A percentile compares a stretch with the other conserved stretches of the same genome.
Evolutionary conservation across 2,888 invertebrate genomes (phyloP).

Genomic region (Endomychus coccineus): DNA sequence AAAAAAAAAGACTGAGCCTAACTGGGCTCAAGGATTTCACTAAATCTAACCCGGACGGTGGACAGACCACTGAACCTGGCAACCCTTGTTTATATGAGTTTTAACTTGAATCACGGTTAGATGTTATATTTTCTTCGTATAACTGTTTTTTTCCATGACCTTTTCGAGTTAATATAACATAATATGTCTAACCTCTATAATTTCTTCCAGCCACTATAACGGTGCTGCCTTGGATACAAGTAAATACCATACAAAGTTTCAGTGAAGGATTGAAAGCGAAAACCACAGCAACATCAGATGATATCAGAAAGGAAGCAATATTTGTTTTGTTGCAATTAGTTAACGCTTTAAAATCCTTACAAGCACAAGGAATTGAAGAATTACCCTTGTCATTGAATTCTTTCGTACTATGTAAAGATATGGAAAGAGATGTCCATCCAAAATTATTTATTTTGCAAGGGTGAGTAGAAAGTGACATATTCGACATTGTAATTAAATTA

Average conservation of each 20-base stretch:
- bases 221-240: conserved; percentile 65
- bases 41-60: too few species aligned
- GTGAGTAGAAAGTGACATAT: conserved; percentile 52
- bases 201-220: conserved; percentile 63
- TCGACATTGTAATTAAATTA: too few species aligned
- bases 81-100: too few species aligned
- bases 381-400: conserved; percentile 62
- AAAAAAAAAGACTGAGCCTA: too few species aligned
- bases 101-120: too few species aligned
- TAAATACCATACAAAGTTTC: conserved; percentile 67
- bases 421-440: conserved; percentile 54
- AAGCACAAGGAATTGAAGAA: conserved; percentile 77
- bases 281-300: conserved; percentile 37
- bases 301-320: conserved; percentile 57
- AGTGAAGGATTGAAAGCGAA: conserved; percentile 55
- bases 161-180: too few species aligned
- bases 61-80: too few species aligned
- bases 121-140: too few species aligned
- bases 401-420: conserved; percentile 63
- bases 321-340: conserved; percentile 75
- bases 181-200: too few species aligned
- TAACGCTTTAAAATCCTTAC: conserved; percentile 72
- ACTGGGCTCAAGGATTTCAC: too few species aligned
- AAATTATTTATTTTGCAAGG: conserved; percentile 69
- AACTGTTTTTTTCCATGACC: too few species aligned